Base-by-base conservation (phyloP, 2,888 invertebrate species). In the Dynastes hyllus region DNA sequence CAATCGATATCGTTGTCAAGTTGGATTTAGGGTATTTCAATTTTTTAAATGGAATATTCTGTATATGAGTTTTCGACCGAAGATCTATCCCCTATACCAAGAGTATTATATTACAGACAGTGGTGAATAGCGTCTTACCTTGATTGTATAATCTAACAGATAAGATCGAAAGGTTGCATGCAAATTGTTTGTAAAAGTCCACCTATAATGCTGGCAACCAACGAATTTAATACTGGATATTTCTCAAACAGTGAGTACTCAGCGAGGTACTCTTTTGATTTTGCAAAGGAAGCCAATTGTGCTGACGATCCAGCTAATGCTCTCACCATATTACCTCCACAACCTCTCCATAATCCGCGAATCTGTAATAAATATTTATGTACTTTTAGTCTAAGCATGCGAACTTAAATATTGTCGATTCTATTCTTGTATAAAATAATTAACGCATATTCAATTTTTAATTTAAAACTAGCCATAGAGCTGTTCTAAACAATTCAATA, bases 61-160 rank as follows among this genome's bases (percentile, higher is more conserved):
- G 22, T 22, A 22, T 22, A 22, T 22, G 22, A 22, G 22, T 22
- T 22, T 22, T 22, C 22, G 22, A 22, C 22, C 22, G 22, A 22
- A 22, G 22, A 22, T 22, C 22, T 22, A 22, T 22, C 22, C 22
- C 22, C 22, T 22, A 22, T 22, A 22, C 22, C 22, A 22, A 22
- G 22, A 22, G 22, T 32, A 32, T 32, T 2, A 32, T 32, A 32
- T 32, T 32, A 4, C 32, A 32, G 32, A 32, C 32, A 37, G 5
- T 32, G 22, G 22, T 22, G 22, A 22, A 37, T 37, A 37, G 45
- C 9, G 9, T 29, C 29, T 86, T 87, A 93, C 95, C 95, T 93
- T 97, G 97, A 90, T 97, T 97, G 87, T 96, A 97, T 80, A 97
- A 91, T 81, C 97, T 92, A n/a, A 96, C 95, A n/a, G 96, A 94